Evolutionary conservation across 2,113 vertebrate species (phyloP).

Genomic region (Canis aureus): DNA sequence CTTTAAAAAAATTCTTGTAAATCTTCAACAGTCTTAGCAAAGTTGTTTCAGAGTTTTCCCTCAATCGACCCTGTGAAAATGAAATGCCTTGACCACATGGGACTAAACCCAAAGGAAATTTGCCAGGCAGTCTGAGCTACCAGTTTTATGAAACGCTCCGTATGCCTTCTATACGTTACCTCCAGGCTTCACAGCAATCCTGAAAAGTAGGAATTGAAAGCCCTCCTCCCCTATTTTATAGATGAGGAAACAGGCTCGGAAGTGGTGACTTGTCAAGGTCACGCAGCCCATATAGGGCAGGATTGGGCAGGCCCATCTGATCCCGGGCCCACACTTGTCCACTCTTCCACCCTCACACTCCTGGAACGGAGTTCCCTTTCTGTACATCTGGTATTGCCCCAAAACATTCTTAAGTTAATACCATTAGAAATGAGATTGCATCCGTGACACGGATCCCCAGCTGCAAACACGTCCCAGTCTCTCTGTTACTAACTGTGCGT

Average conservation of each 20-base stretch:
- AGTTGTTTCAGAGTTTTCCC: not conserved
- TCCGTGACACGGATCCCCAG: not conserved
- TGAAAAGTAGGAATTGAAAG: not conserved
- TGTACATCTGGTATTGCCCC: not conserved
- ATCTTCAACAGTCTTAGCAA: not conserved
- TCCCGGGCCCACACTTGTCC: not conserved
- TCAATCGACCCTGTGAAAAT: not conserved
- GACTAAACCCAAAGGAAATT: not conserved
- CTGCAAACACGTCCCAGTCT: not conserved
- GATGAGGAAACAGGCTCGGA: not conserved
- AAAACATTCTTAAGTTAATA: not conserved
- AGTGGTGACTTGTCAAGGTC: not conserved
- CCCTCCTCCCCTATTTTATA: not conserved
- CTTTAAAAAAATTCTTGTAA: not conserved
- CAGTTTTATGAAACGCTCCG: not conserved
- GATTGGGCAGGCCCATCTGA: not conserved
- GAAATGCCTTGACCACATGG: not conserved
- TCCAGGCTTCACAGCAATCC: not conserved
- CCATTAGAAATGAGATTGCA: not conserved
- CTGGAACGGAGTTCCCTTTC: not conserved
- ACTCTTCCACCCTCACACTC: not conserved
- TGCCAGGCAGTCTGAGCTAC: not conserved
- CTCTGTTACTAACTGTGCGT: not conserved
- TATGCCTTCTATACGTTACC: not conserved
- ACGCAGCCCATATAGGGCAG: not conserved